Conservation (phyloP, 2,113 vertebrate species). For the Bufo bufo region DNA sequence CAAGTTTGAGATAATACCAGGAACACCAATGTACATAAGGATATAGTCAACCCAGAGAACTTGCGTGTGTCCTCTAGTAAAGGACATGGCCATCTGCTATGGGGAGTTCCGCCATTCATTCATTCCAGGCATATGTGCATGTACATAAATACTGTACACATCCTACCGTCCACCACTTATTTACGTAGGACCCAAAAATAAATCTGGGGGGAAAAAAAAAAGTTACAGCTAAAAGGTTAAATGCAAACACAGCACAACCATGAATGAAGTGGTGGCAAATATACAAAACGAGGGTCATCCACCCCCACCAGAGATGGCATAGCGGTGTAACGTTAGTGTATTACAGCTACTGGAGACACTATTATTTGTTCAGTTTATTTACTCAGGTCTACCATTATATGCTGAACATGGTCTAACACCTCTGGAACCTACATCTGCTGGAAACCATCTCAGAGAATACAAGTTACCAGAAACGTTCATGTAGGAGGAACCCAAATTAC, state of each 20-base stretch:
- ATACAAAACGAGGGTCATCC: neutral
- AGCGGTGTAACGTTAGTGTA: neutral
- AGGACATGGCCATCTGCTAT: constrained; percentile 30
- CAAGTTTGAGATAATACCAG: neutral
- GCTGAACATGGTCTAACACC: neutral
- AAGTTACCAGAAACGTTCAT: neutral
- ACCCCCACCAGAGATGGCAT: neutral
- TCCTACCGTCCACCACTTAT: constrained; percentile 2
- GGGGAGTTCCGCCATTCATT: neutral
- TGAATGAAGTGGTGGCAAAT: neutral
- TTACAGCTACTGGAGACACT: neutral
- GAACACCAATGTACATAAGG: neutral
- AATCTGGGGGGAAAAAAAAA: neutral
- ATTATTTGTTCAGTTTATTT: neutral
- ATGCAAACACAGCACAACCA: neutral
- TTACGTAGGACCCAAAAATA: constrained; percentile 46
- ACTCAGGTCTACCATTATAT: neutral
- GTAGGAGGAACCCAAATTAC: too few relatives aligned
- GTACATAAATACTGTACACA: constrained; percentile 31
- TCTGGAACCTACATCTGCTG: neutral
- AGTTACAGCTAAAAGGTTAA: neutral
- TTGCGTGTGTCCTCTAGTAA: neutral
- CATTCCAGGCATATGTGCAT: constrained; percentile 34
- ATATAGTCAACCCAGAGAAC: neutral
- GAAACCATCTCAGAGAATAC: neutral